phyloP scores from a whole-genome alignment of 2,888 invertebrate species.

The Celastrina argiolus region DNA sequence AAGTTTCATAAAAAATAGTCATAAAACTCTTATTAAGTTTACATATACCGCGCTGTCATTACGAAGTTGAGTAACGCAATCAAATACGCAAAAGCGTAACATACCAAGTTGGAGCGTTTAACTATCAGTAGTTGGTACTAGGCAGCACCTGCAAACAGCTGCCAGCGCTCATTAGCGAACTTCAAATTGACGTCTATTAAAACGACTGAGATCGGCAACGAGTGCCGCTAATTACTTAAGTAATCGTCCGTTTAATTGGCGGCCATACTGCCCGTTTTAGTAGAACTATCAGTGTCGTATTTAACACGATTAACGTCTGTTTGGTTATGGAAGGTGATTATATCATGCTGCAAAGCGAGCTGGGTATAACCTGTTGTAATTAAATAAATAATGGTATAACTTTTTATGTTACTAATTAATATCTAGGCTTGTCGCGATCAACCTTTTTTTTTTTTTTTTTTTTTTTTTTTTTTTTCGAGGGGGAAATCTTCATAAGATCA shows the following conservation, averaged over 20 bases:
- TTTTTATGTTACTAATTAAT: no score
- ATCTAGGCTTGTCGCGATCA: no score
- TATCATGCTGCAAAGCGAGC: no score
- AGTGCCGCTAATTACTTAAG: conserved; percentile 33
- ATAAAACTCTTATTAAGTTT: neutral
- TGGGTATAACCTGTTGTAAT: no score
- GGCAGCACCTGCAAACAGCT: conserved; percentile 33
- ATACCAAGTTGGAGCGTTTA: conserved; percentile 1
- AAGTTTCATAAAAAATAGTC: no score
- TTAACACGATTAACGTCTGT: no score
- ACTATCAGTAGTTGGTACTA: conserved; percentile 34
- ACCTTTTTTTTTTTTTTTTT: no score
- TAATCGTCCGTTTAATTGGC: conserved; percentile 33
- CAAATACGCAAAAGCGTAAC: neutral
- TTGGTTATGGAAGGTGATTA: no score
- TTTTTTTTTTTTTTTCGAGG: no score
- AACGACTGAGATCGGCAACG: conserved; percentile 38
- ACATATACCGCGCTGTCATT: neutral
- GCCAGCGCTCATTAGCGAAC: conserved; percentile 40
- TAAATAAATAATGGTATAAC: no score
- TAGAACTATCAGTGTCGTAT: no score
- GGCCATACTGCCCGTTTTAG: conserved; percentile 21
- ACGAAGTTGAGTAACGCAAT: neutral
- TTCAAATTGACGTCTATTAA: conserved; percentile 41
- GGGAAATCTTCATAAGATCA: no score